Percentiles rank a stretch among this genome's conserved stretches.
phyloP scores from a whole-genome alignment of 1,140 invertebrate species.

The Frieseomelitta varia region DNA sequence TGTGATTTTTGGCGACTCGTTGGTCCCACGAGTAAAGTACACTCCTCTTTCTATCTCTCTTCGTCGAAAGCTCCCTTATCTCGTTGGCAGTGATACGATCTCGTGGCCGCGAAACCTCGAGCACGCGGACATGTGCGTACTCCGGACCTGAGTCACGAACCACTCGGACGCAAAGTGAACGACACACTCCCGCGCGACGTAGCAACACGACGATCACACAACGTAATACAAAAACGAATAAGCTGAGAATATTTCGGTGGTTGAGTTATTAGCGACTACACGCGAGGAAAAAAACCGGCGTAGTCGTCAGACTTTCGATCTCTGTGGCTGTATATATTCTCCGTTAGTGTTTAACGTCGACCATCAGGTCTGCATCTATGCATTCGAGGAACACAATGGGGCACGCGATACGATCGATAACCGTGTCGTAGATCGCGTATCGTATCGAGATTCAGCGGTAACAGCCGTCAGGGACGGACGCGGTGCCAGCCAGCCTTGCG shows the following conservation, averaged over 20 bases:
- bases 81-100: not conserved
- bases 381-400: not conserved
- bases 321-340: not conserved
- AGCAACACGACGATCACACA: no score
- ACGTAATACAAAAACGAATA: no score
- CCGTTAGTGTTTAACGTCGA: not conserved
- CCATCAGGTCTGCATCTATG: not conserved
- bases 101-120: not conserved
- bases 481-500: not conserved
- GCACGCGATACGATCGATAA: not conserved
- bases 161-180: not conserved
- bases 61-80: not conserved
- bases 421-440: not conserved
- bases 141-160: not conserved
- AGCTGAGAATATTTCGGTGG: no score
- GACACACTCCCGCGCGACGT: not conserved
- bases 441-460: not conserved
- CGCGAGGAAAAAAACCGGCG: not conserved
- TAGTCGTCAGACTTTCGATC: not conserved
- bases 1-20: not conserved
- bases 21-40: not conserved
- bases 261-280: not conserved
- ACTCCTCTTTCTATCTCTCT: not conserved
- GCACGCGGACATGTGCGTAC: slow-evolving; percentile 11
- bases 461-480: not conserved